These are phyloP conservation scores for Calcarius lapponicus DNA, from an alignment of 2,797 vertebrate species.

Conservation along the genomic window DNA sequence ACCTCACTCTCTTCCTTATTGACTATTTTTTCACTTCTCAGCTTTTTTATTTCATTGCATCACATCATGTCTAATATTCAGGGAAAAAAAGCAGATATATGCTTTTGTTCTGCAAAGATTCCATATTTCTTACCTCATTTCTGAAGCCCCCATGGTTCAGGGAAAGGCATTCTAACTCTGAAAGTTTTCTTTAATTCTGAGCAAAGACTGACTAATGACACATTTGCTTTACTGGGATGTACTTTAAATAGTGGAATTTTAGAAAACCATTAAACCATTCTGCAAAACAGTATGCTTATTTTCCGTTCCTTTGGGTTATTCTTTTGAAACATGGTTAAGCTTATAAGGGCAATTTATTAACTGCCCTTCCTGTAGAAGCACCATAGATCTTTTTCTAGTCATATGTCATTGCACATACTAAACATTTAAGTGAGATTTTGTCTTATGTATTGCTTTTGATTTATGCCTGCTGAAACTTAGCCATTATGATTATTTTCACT, in stretches of 20 bases:
- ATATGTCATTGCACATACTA: not conserved
- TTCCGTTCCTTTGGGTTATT: not conserved
- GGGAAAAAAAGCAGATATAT: not conserved
- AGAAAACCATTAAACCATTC: not conserved
- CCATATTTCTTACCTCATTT: not conserved
- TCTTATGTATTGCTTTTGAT: not conserved
- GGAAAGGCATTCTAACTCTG: not conserved
- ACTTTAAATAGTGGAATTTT: not conserved
- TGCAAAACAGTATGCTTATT: not conserved
- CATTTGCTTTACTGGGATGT: not conserved
- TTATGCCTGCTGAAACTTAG: not conserved
- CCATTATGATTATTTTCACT: conserved; percentile 1
- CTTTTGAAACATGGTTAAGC: not conserved
- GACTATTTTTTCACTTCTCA: not conserved
- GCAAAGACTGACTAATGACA: not conserved
- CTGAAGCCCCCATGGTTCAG: not conserved
- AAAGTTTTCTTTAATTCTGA: not conserved
- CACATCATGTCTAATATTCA: not conserved
- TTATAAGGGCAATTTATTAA: conserved; percentile 33
- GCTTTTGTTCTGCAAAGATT: not conserved
- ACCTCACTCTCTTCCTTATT: not conserved
- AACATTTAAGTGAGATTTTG: conserved; percentile 1
- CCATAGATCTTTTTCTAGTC: not conserved
- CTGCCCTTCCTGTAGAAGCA: not conserved
- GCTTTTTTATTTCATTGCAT: not conserved